phyloP scores from a whole-genome alignment of 2,113 vertebrate genomes.

The Platichthys stellatus region DNA sequence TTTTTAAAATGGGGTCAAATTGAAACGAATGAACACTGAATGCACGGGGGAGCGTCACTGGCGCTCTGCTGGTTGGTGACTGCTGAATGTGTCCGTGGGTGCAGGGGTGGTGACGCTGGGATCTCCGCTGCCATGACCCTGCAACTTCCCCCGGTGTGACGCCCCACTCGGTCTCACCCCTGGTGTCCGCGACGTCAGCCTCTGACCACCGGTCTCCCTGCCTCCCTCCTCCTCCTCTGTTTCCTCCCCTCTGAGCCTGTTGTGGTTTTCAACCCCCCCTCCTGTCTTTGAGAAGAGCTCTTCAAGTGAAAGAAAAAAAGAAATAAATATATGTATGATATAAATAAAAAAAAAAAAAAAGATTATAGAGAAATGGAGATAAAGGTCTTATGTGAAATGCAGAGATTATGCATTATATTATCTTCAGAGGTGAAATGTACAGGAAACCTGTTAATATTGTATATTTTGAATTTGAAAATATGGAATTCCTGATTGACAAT shows the following conservation, averaged over 20 bases:
- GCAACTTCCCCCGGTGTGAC: constrained; percentile 63
- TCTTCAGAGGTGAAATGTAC: constrained; percentile 80
- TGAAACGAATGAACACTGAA: constrained; percentile 2
- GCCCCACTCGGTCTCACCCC: constrained; percentile 72
- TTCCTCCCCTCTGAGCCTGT: constrained; percentile 37
- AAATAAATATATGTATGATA: constrained; percentile 50
- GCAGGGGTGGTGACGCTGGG: constrained; percentile 70
- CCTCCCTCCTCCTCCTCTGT: constrained; percentile 28
- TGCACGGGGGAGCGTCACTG: constrained; percentile 11
- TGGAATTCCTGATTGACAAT: constrained; percentile 67
- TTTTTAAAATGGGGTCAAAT: not conserved
- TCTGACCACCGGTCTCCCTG: constrained; percentile 33
- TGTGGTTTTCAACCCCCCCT: constrained; percentile 23
- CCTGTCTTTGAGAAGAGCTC: constrained; percentile 50
- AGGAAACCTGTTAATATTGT: constrained; percentile 93
- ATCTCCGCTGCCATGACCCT: constrained; percentile 71
- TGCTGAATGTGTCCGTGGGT: constrained; percentile 59
- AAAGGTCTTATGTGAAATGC: constrained; percentile 64
- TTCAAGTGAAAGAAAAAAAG: constrained; percentile 50
- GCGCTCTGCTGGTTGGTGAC: constrained; percentile 52
- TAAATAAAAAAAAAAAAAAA: constrained; percentile 48
- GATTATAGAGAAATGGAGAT: constrained; percentile 54
- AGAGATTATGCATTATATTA: constrained; percentile 70
- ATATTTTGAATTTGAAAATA: constrained; percentile 89
- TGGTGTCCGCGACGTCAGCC: not conserved